Base-by-base conservation (phyloP, 1,140 invertebrate species). In the Brachionus calyciflorus region DNA sequence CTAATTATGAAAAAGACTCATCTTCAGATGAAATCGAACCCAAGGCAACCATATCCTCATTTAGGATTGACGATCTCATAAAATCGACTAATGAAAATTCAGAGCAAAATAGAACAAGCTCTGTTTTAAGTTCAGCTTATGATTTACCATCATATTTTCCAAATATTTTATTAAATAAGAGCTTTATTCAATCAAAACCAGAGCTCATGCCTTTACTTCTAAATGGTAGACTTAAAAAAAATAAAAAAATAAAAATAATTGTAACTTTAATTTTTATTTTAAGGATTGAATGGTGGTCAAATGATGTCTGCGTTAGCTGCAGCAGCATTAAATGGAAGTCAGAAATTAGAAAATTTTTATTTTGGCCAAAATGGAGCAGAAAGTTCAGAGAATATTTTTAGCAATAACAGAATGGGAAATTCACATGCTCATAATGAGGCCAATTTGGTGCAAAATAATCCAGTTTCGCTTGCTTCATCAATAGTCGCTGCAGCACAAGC, bases 401-500 rank as follows among this genome's bases (percentile, higher is more conserved):
- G 9, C 9, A 3, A 37, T 5, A 37, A 9, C 9, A 9, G 33
- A 37, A 37, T 9, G 33, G 33, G 33, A 37, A 33, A 60, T 37
- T 60, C 55, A 1, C 60, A 65, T 24, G 9, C 17, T n/a, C n/a
- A n/a, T n/a, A n/a, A n/a, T n/a, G n/a, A n/a, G n/a, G n/a, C n/a
- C n/a, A n/a, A n/a, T n/a, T n/a, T n/a, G n/a, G n/a, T n/a, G n/a
- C n/a, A n/a, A n/a, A n/a, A n/a, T 14, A 65, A 26, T 14, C 41
- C 60, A 24, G 60, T 41, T 12, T 4, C 40, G 2, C 9, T 65
- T 4, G 60, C 60, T 44, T 65, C 60, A 7, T 65, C 60, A 10
- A 65, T 65, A 24, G 60, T 65, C 5, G 60, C 60, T 1, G 60
- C 60, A 24, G 60, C 60, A 10, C 60, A 65, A 12, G 60, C 60